A percentile compares a stretch with the other conserved stretches of the same genome.
Evolutionary conservation across 2,113 vertebrate species (phyloP).

Genomic region (Morphnarchus princeps): DNA sequence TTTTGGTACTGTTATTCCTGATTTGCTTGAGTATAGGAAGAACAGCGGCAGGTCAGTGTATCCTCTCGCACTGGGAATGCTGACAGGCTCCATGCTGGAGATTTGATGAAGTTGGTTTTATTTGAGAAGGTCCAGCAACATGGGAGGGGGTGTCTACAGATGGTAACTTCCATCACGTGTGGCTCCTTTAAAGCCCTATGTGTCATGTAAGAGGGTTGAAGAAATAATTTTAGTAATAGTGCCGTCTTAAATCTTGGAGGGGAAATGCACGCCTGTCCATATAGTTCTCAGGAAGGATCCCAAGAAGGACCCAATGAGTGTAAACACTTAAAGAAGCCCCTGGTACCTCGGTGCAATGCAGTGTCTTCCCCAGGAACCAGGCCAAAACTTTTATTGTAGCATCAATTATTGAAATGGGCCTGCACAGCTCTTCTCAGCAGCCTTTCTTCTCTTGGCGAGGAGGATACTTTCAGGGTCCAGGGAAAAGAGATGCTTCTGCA

Average conservation of each 20-base stretch:
- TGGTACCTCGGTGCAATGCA: background rate
- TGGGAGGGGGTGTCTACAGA: background rate
- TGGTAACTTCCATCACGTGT: rapidly evolving
- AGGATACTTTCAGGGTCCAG: background rate
- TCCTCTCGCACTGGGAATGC: background rate
- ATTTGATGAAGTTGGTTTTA: background rate
- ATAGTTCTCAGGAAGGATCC: background rate
- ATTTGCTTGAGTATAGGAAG: background rate
- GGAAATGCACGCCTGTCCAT: background rate
- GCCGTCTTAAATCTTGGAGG: background rate
- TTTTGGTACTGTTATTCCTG: background rate
- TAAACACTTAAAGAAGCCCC: background rate
- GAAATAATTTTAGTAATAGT: background rate
- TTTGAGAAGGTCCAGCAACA: background rate
- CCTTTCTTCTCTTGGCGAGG: background rate
- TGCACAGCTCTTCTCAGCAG: background rate
- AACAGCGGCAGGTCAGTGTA: background rate
- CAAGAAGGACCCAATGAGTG: background rate
- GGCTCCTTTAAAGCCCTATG: background rate
- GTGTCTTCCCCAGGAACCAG: background rate
- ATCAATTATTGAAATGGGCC: background rate
- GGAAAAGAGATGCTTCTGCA: background rate
- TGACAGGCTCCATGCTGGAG: background rate
- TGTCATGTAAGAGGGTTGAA: background rate
- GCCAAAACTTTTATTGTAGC: background rate